phyloP scores from a whole-genome alignment of 1,140 invertebrate species.

The Polypedilum pembai region DNA sequence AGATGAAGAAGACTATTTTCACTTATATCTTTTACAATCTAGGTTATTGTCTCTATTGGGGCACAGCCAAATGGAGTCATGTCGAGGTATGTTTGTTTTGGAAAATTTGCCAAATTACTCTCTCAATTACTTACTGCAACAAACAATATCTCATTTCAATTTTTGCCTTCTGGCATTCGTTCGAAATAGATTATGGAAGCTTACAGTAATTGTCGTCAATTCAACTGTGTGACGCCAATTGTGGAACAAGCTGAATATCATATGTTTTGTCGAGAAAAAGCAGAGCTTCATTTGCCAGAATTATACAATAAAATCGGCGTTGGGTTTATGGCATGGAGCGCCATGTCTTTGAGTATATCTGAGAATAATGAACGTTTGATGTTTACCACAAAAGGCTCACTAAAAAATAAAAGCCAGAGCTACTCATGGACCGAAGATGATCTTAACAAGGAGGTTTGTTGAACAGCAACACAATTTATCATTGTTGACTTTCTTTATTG shows the following conservation, averaged over 20 bases:
- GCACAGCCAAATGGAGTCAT: constrained; percentile 81
- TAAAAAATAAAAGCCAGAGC: constrained; percentile 42
- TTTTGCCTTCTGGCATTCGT: background rate
- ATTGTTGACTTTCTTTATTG: background rate
- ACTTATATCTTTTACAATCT: background rate
- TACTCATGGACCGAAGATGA: constrained; percentile 88
- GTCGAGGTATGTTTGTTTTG: constrained; percentile 49
- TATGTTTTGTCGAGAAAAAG: constrained; percentile 91
- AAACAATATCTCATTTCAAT: background rate
- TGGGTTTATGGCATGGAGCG: constrained; percentile 51
- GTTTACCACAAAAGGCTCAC: constrained; percentile 41
- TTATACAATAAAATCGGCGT: constrained; percentile 93
- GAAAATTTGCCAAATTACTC: background rate
- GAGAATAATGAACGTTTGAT: constrained; percentile 43
- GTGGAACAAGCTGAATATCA: constrained; percentile 95
- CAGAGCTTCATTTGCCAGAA: constrained; percentile 92
- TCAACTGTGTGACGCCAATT: constrained; percentile 92
- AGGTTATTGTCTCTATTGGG: constrained; percentile 93
- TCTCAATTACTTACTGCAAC: constrained; percentile 1
- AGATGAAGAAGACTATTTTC: background rate
- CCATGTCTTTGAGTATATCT: constrained; percentile 41
- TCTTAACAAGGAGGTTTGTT: constrained; percentile 49
- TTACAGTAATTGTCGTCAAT: constrained; percentile 90
- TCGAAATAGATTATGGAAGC: constrained; percentile 73
- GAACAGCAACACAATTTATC: constrained; percentile 27